Percentiles rank a stretch among this genome's conserved stretches.
phyloP scores from a whole-genome alignment of 2,888 invertebrate species.

The Calephelis perditalis region DNA sequence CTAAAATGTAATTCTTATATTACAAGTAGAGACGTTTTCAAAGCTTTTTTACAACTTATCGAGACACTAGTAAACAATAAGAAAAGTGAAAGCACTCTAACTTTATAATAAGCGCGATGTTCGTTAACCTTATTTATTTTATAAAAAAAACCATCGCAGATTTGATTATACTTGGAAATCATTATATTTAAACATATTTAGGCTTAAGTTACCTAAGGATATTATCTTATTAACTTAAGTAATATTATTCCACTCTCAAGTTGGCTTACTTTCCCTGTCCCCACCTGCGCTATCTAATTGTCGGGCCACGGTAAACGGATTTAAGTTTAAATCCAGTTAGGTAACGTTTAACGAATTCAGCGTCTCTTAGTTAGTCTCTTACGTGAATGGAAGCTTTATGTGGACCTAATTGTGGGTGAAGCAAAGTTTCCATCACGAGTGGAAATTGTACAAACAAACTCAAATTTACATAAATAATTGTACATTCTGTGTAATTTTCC shows the following conservation, averaged over 20 bases:
- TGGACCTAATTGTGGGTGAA: slow-evolving; percentile 18
- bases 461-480: not conserved
- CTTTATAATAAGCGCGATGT: too few species aligned
- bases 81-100: too few species aligned
- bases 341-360: slow-evolving; percentile 64
- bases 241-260: slow-evolving; percentile 27
- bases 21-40: too few species aligned
- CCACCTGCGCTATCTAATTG: slow-evolving; percentile 61
- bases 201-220: not conserved
- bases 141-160: not conserved
- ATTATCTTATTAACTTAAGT: slow-evolving; percentile 27
- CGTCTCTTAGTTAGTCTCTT: slow-evolving; percentile 52
- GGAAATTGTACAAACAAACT: slow-evolving; percentile 6
- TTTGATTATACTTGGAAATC: too few species aligned
- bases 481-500: not conserved
- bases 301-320: slow-evolving; percentile 56
- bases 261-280: slow-evolving; percentile 47
- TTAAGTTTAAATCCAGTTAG: slow-evolving; percentile 67
- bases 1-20: too few species aligned
- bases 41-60: too few species aligned
- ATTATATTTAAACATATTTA: not conserved
- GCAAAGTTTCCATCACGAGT: slow-evolving; percentile 11
- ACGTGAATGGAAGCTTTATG: slow-evolving; percentile 31
- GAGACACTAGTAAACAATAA: too few species aligned
- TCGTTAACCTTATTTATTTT: too few species aligned